These are phyloP conservation scores for Drosophila gunungcola DNA, from an alignment of 1,140 invertebrate species.

Conservation along the genomic window DNA sequence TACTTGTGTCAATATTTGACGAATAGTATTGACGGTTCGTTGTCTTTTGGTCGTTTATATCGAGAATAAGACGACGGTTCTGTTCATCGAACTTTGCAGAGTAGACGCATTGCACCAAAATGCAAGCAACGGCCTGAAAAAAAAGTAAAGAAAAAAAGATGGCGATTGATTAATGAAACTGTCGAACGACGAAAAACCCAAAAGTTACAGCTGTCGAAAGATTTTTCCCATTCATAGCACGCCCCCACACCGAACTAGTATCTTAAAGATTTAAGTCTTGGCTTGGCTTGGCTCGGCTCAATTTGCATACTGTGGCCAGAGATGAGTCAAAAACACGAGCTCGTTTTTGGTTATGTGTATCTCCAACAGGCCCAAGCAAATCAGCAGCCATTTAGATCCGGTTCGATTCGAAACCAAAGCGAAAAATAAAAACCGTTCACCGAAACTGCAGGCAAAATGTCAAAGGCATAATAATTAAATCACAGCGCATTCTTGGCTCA, in stretches of 20 bases:
- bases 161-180: conserved; percentile 36
- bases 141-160: background rate
- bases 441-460: conserved; percentile 62
- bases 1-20: conserved; percentile 89
- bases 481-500: conserved; percentile 30
- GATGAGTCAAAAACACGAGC: conserved; percentile 55
- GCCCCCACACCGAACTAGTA: conserved; percentile 16
- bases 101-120: conserved; percentile 80
- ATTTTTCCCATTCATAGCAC: conserved; percentile 53
- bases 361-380: conserved; percentile 40
- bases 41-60: conserved; percentile 89
- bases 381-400: conserved; percentile 72
- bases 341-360: conserved; percentile 45
- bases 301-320: conserved; percentile 59
- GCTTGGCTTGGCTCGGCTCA: conserved; percentile 8
- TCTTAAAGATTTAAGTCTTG: conserved; percentile 21
- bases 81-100: conserved; percentile 81
- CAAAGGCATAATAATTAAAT: conserved; percentile 69
- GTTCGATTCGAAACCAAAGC: conserved; percentile 63
- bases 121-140: conserved; percentile 80
- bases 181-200: conserved; percentile 5
- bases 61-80: conserved; percentile 86
- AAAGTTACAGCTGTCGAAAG: conserved; percentile 24
- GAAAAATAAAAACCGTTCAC: conserved; percentile 37
- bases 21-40: conserved; percentile 88